These are phyloP conservation scores for Nesogale talazaci DNA, from an alignment of 2,113 vertebrate species.

Conservation along the genomic window DNA sequence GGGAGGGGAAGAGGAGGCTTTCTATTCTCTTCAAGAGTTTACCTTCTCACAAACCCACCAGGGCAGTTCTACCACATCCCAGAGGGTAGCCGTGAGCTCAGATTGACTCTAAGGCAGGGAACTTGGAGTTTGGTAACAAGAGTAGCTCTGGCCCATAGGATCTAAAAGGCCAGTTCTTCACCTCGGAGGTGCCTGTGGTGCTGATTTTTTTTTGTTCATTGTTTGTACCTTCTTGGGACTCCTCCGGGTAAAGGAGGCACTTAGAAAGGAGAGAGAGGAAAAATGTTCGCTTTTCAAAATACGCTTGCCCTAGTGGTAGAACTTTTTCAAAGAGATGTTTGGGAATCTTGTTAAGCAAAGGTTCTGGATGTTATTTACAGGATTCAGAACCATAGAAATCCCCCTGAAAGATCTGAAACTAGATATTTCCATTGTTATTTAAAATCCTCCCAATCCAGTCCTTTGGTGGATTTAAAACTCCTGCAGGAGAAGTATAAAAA, in stretches of 20 bases:
- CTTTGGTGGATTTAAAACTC: neutral
- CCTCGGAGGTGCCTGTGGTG: neutral
- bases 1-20: no score
- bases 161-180: neutral
- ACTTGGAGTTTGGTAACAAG: neutral
- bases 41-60: no score
- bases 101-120: no score
- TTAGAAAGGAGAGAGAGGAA: neutral
- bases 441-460: neutral
- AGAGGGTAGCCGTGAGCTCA: no score
- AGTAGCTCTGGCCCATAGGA: neutral
- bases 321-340: conserved; percentile 34
- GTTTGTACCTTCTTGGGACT: neutral
- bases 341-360: conserved; percentile 10
- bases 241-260: neutral
- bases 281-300: neutral
- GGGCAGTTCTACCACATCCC: no score
- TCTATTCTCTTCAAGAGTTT: no score
- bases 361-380: neutral
- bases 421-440: neutral
- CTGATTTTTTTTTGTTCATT: neutral
- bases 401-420: neutral
- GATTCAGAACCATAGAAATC: conserved; percentile 6
- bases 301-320: neutral
- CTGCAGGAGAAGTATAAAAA: neutral